Base-by-base conservation (phyloP, 2,797 vertebrate species). In the Anguilla anguilla region DNA sequence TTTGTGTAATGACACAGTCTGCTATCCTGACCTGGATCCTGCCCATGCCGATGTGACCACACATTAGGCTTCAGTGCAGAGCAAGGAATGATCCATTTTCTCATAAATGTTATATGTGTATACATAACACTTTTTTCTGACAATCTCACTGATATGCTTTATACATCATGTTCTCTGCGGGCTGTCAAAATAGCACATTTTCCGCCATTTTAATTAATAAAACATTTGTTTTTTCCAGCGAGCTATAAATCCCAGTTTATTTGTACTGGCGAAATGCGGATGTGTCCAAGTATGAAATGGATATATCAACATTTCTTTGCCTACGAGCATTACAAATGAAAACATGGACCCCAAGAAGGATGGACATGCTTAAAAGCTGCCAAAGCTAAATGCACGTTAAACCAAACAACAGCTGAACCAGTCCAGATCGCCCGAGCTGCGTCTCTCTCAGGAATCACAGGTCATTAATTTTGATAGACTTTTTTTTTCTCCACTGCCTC, bases 401-500 rank as follows among this genome's bases (percentile, higher is more conserved):
- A 35, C 59, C 77, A 46, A 61, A 74, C 87, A 85, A 74, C 87
- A 85, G 69, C 83, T 74, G 51, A 84, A 88, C 79, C 25, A 4
- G 55, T 4, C 67, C 53, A 84, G 72, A 85, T 83, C 87, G 11
- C 57, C 46, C 46, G 17, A 57, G 22, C 61, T 53, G 28, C 6
- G 31, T 79, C 55, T 17, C 86, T 82, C 53, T 6, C 15, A 69
- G 31, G 82, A 35, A 55, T 82, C 22, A 43, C 61, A 49, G 61
- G 11, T 87, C 82, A 74, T 82, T 82, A 51, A 82, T 72, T 87
- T 84, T 82, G 53, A 51, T 74, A n/a, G 59, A 84, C 28, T 39
- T 87, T 51, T 84, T 87, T 49, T 53, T 87, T 7, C 69, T 72
- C 86, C 86, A 87, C 11, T 83, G 59, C 86, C 86, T 84, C 19